Base-by-base conservation (phyloP, 2,113 vertebrate species). In the Nansenia antarctica region DNA sequence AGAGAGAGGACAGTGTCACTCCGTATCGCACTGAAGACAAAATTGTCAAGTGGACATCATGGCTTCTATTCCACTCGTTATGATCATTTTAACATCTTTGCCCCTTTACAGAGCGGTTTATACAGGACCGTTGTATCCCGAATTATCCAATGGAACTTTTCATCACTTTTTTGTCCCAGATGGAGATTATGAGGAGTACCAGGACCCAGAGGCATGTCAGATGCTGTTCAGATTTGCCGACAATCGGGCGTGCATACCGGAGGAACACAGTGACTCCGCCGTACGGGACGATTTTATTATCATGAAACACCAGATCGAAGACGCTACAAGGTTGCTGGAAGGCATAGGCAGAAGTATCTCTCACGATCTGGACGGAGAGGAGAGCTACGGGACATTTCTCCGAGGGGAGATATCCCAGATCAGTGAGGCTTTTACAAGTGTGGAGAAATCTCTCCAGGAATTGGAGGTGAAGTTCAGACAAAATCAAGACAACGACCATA, bases 151-250 rank as follows among this genome's bases (percentile, higher is more conserved):
- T 26, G 97, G 97, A n/a, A 96, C 91, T 0, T 91, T 98, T 83
- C 96, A 98, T 68, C 96, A 98, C 86, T 98, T 96, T 80, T 98
- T 96, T 64, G 95, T 98, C 32, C 96, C 97, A 1, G 97, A 98
- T 11, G 97, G 97, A 0, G 94, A 98, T 80, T 98, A 98, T 58
- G 96, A 97, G 27, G 96, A 96, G 75, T 98, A 94, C 27, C 95
- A 95, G n/a, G 97, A 98, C 85, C 95, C 94, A 0, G 97, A 98
- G 86, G 89, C 94, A 12, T 98, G 97, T 69, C 97, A 98, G 87
- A 90, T 97, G 93, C 90, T 98, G 29, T 98, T 98, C 71, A 93
- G 90, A 69, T 94, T 98, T 87, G 92, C 93, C 65, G 94, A 96
- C 68, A 90, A 87, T 62, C 85, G 84, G 52, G 92, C 93, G 2